These are phyloP conservation scores for Caranx ignobilis DNA, from an alignment of 2,113 vertebrate species.

Conservation along the genomic window DNA sequence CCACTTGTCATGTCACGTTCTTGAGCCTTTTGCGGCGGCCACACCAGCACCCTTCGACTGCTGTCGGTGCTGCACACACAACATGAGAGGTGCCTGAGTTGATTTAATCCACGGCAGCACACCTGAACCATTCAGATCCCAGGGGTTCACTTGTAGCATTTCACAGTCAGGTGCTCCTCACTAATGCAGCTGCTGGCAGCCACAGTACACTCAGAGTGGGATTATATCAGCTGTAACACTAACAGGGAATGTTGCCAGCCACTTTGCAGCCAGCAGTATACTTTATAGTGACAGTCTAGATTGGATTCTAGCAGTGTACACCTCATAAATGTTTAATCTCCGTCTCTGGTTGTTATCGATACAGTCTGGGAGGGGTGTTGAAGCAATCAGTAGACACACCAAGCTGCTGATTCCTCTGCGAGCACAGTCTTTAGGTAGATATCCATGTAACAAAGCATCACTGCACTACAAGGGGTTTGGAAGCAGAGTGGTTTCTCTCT, in stretches of 20 bases:
- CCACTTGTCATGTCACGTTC: conserved; percentile 13
- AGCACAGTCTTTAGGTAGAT: conserved; percentile 35
- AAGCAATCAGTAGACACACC: conserved; percentile 64
- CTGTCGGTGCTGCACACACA: conserved; percentile 25
- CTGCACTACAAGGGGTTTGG: not conserved
- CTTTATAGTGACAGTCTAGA: conserved; percentile 78
- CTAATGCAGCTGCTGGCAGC: conserved; percentile 74
- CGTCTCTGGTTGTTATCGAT: conserved; percentile 76
- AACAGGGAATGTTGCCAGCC: conserved; percentile 73
- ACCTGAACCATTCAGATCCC: conserved; percentile 69
- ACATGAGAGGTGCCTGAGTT: conserved; percentile 41
- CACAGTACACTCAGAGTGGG: conserved; percentile 50
- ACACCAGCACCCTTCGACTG: conserved; percentile 40
- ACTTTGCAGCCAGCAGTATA: conserved; percentile 64
- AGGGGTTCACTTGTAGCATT: conserved; percentile 63
- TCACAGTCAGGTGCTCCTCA: conserved; percentile 58
- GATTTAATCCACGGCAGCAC: conserved; percentile 59
- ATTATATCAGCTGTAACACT: conserved; percentile 74
- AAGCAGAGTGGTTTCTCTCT: conserved; percentile 7
- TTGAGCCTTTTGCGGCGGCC: conserved; percentile 18
- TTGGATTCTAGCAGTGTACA: conserved; percentile 75
- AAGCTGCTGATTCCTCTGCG: conserved; percentile 43
- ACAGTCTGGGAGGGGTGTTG: conserved; percentile 71
- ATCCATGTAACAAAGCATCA: conserved; percentile 48
- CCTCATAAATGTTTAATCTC: conserved; percentile 84